phyloP scores from a whole-genome alignment of 2,113 vertebrate species.

The Ptychochromis oligacanthus region DNA sequence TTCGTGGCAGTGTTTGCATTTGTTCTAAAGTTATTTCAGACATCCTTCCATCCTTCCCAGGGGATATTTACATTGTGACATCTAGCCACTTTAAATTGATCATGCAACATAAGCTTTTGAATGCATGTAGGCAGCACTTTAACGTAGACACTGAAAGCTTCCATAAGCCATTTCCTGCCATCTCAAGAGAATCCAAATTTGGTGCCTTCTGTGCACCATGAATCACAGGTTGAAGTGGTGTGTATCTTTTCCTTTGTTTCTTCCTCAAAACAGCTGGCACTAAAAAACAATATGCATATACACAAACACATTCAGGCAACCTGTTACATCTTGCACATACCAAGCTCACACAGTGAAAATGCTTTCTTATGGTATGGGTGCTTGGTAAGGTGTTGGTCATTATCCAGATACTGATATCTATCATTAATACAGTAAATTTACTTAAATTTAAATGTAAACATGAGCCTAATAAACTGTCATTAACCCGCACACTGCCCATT shows the following conservation, averaged over 20 bases:
- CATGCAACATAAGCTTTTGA: neutral
- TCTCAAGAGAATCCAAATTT: neutral
- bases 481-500: neutral
- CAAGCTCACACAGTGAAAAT: neutral
- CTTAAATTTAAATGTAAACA: neutral
- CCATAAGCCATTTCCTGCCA: conserved; percentile 4
- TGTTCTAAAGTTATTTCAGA: neutral
- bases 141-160: conserved; percentile 2
- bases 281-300: conserved; percentile 1
- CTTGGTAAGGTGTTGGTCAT: neutral
- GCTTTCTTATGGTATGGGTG: neutral
- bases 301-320: neutral
- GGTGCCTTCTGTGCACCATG: neutral
- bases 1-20: neutral
- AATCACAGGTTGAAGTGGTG: conserved; percentile 5
- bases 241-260: neutral
- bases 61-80: neutral
- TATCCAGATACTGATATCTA: neutral
- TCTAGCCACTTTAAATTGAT: neutral
- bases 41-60: neutral
- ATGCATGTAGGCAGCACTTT: neutral
- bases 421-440: neutral
- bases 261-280: neutral
- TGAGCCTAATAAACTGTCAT: neutral
- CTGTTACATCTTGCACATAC: neutral